Evolutionary conservation across 2,113 vertebrate species (phyloP).

Genomic region (Albula glossodonta): DNA sequence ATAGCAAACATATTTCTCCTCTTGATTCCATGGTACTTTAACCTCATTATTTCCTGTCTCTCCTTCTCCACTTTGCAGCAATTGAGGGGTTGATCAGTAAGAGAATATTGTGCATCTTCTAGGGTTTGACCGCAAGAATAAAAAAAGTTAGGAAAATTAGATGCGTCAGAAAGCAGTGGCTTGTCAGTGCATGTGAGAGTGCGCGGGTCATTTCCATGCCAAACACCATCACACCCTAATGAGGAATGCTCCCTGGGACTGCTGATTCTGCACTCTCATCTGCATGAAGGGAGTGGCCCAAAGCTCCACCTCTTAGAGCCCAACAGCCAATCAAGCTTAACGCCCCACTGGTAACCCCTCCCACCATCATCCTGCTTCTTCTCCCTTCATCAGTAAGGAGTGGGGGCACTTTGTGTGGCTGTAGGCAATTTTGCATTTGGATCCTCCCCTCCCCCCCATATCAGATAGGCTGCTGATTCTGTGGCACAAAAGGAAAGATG

Average conservation of each 20-base stretch:
- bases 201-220: not conserved
- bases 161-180: slow-evolving; percentile 1
- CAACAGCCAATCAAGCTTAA: not conserved
- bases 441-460: not conserved
- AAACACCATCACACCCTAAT: slow-evolving; percentile 14
- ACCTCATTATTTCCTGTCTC: slow-evolving; percentile 67
- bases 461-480: not conserved
- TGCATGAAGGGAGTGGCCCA: slow-evolving; percentile 29
- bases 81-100: slow-evolving; percentile 85
- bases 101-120: slow-evolving; percentile 40
- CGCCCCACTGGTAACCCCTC: not conserved
- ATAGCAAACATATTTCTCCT: slow-evolving; percentile 22
- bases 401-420: not conserved
- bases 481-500: not conserved
- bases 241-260: slow-evolving; percentile 10
- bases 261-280: slow-evolving; percentile 17
- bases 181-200: slow-evolving; percentile 18
- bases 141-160: not conserved
- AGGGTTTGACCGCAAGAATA: slow-evolving; percentile 18
- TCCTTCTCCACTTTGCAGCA: slow-evolving; percentile 72
- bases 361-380: not conserved
- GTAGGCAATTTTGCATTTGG: slow-evolving; percentile 11
- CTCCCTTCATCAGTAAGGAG: not conserved
- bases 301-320: not conserved
- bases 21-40: slow-evolving; percentile 58